These are phyloP conservation scores for Halocynthia roretzi DNA, from an alignment of 23 tunicate species.

Conservation along the genomic window DNA sequence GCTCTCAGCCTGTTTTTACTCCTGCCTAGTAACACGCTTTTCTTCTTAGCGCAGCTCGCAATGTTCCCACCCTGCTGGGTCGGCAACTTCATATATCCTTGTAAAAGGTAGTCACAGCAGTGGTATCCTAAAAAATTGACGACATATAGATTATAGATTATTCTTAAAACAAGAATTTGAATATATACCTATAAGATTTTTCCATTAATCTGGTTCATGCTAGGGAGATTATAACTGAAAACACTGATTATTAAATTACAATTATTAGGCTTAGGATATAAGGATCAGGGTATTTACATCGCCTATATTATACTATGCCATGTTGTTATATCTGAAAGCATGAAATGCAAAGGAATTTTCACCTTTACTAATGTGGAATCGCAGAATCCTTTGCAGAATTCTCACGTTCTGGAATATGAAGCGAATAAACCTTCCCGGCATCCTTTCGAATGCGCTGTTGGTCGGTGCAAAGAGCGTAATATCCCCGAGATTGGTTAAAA, in stretches of 20 bases:
- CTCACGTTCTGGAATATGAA: slow-evolving; percentile 32
- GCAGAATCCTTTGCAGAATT: slow-evolving; percentile 16
- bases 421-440: slow-evolving; percentile 18
- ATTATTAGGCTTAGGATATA: no score
- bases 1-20: slow-evolving; percentile 39
- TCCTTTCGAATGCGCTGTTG: slow-evolving; percentile 37
- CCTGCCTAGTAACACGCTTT: slow-evolving; percentile 32
- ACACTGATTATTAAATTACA: no score
- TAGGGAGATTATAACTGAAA: no score
- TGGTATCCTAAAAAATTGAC: slow-evolving; percentile 18
- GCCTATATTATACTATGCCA: no score
- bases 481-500: background rate
- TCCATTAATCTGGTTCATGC: no score
- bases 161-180: no score
- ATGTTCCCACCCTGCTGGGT: slow-evolving; percentile 22
- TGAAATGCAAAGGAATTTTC: background rate
- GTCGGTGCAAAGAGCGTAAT: slow-evolving; percentile 69
- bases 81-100: background rate
- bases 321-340: no score
- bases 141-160: no score
- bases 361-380: slow-evolving; percentile 48
- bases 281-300: no score
- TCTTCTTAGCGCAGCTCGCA: slow-evolving; percentile 41
- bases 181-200: no score
- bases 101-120: slow-evolving; percentile 32